Percentiles rank a stretch among this genome's conserved stretches.
phyloP scores from a whole-genome alignment of 2,113 vertebrate species.

The Verasper variegatus region DNA sequence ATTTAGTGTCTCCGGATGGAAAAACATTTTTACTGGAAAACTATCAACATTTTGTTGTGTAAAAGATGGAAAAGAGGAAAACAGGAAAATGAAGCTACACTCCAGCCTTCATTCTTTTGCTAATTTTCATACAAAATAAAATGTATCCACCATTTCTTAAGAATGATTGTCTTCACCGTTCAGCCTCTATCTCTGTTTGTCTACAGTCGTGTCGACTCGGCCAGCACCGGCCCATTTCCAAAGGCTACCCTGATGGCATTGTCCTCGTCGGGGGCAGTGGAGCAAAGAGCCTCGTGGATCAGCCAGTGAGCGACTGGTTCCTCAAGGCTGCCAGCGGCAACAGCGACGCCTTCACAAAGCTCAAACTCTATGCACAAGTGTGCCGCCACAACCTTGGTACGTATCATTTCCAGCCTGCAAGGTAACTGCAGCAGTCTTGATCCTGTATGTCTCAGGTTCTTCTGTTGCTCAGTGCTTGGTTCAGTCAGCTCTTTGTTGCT shows the following conservation, averaged over 20 bases:
- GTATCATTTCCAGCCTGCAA: neutral
- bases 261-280: conserved; percentile 91
- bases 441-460: neutral
- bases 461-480: neutral
- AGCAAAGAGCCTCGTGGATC: conserved; percentile 91
- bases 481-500: conserved; percentile 18
- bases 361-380: conserved; percentile 98
- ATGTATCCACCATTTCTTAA: neutral
- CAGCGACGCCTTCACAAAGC: conserved; percentile 93
- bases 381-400: conserved; percentile 96
- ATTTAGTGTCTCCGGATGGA: too few species aligned
- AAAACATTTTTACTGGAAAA: too few species aligned
- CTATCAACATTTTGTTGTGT: too few species aligned
- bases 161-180: neutral
- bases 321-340: conserved; percentile 89
- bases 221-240: conserved; percentile 96
- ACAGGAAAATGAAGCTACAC: too few species aligned
- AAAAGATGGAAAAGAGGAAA: too few species aligned
- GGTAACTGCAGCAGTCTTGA: neutral
- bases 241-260: conserved; percentile 91
- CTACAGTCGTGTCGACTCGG: conserved; percentile 95
- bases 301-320: conserved; percentile 96
- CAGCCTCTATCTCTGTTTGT: conserved; percentile 16
- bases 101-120: too few species aligned
- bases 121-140: neutral